Base-by-base conservation (phyloP, 30 jellyfish, hydroid and myxozoan genomes). In the Aurelia aurita region DNA sequence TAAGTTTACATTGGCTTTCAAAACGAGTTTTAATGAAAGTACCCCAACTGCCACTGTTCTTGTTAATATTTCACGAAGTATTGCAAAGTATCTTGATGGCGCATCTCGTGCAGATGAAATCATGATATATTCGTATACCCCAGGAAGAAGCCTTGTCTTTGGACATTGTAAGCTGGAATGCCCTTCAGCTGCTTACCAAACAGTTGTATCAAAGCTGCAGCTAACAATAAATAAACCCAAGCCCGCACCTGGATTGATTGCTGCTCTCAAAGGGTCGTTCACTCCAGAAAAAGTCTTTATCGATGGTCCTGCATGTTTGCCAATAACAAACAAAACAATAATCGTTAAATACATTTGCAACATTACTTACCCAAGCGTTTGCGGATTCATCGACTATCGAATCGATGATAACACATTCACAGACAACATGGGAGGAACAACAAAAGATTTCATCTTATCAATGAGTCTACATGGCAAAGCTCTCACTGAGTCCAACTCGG, bases 351-450 rank as follows among this genome's bases (percentile, higher is more conserved):
- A 82, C 1, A 54, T 72, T 13, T 91, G 89, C 25, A 58, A 46
- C 63, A 21, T 85, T 54, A 77, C 62, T 46, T 21, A 61, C 44
- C 88, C 46, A 15, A 58, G 86, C 21, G 90, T 70, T 29, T 95
- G 99, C 58, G 99, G 99, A 12, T 70, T 58, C 47, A 34, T 81
- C 34, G 89, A 64, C 16, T 90, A 72, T 65, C 34, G 47, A 35
- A 74, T 95, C 25, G 96, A 96, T 4, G 39, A 43, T 11, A 82
- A 77, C 28, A 72, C 81, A 5, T 95, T 95, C 79, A 74, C 78
- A 1, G 98, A 83, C 46, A 35, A 55, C 35, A 20, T 49, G 16
- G 91, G 93, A 28, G 55, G 91, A 28, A 55, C 58, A 23, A 81
- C 98, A 7, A 31, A 28, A 3, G 89, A 85, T 57, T 86, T 89